Evolutionary conservation across 2,113 vertebrate species (phyloP).

Genomic region (Haemorhous mexicanus): DNA sequence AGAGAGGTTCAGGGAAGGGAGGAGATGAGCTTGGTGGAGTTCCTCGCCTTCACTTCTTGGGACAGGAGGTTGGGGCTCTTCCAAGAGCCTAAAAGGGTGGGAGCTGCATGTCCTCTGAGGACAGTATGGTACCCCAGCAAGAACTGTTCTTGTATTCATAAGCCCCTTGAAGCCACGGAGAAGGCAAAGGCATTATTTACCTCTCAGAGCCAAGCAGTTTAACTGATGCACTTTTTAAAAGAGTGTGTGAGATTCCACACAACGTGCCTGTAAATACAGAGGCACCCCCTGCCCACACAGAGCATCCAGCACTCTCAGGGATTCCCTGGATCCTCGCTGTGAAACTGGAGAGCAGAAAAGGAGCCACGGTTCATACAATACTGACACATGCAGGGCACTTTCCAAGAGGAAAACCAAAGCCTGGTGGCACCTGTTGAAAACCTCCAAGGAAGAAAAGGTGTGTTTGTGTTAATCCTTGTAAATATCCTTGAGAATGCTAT

Average conservation of each 20-base stretch:
- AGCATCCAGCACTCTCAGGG: not conserved
- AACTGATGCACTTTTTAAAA: not conserved
- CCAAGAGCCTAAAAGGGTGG: not conserved
- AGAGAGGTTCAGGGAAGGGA: not conserved
- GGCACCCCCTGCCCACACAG: not conserved
- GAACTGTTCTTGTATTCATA: not conserved
- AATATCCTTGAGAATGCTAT: not conserved
- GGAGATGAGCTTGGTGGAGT: not conserved
- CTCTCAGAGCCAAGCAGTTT: not conserved
- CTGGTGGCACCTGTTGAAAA: not conserved
- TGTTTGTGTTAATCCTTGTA: not conserved
- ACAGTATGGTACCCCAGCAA: not conserved
- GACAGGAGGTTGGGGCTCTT: not conserved
- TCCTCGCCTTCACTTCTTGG: not conserved
- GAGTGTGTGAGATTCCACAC: not conserved
- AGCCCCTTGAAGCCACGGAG: not conserved
- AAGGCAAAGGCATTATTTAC: not conserved
- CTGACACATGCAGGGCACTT: rapidly evolving
- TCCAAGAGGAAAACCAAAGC: not conserved
- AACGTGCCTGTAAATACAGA: not conserved
- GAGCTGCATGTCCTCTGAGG: not conserved
- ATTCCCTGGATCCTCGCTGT: not conserved
- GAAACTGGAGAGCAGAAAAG: not conserved
- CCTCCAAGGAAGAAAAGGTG: not conserved
- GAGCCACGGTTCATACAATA: not conserved